Evolutionary conservation across 2,888 invertebrate genomes (phyloP), one percentile per base, ranked within the genome.

Genomic region (Cabera pusaria): DNA sequence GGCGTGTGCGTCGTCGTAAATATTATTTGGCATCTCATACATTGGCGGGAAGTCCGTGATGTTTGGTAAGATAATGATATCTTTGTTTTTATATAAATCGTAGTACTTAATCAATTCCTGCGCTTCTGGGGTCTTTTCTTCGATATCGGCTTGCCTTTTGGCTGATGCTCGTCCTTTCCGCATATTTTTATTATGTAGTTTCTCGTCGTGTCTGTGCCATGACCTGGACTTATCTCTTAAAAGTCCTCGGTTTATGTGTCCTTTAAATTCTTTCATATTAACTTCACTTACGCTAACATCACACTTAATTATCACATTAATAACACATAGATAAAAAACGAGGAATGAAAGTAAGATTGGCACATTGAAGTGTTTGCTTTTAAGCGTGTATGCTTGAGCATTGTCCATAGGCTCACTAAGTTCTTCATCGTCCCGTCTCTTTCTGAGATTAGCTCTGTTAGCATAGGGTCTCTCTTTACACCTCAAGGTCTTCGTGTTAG

Each of bases 241-340:
- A 42, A 57, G 45, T 35, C 52, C 56, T 23, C 22, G 31, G 9
- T 7, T 18, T 36, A 67, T 52, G 22, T 54, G 62, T 44, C 35
- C 46, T 52, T 27, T 65, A 54, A 58, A 50, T 36, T 52, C 57
- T 56, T 70, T 70, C 46, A 58, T 68, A 74, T 77, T 73, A 67
- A 77, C 59, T 69, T 72, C 60, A 72, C 68, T 86, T 65, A 79
- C 67, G 75, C 77, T 86, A 79, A 70, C 83, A 83, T 86, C 83
- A 84, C 87, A 87, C 74, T 60, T 67, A 70, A 74, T 73, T 85
- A 87, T 84, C 80, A 87, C 84, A 84, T 87, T 85, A 60, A 80
- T 57, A 70, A 84, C 62, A 79, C 77, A 85, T 48, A 82, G 8
- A 67, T 82, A 81, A 47, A 80, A 74, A 54, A 84, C 49, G 39